phyloP scores from a whole-genome alignment of 2,113 vertebrate species.

The Ctenodactylus gundi region DNA sequence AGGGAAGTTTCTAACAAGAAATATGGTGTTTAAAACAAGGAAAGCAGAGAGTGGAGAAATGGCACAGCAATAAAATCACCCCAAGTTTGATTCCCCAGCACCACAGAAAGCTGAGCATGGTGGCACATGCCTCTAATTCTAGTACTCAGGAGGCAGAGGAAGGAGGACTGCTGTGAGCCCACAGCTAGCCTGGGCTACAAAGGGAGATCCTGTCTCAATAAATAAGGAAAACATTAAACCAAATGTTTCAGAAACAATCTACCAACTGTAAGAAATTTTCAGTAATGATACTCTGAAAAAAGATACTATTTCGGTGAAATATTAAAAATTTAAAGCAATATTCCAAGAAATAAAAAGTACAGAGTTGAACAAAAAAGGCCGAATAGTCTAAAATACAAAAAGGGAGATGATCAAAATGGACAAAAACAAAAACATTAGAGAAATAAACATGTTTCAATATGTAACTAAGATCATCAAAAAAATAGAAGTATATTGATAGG shows the following conservation, averaged over 20 bases:
- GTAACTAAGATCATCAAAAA: background rate
- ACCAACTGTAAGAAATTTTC: background rate
- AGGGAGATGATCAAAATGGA: background rate
- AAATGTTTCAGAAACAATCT: background rate
- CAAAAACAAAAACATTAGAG: background rate
- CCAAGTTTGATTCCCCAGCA: no score
- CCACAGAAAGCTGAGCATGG: no score
- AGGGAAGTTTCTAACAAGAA: background rate
- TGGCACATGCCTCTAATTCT: no score
- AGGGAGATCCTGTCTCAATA: no score
- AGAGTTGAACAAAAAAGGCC: background rate
- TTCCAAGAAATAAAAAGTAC: background rate
- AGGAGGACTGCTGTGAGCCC: no score
- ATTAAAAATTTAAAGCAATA: background rate
- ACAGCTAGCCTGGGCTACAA: no score
- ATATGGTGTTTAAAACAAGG: background rate
- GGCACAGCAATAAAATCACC: no score
- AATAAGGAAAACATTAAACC: accelerated
- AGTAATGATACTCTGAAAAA: background rate
- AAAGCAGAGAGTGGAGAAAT: no score
- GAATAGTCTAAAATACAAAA: background rate
- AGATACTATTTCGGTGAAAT: background rate
- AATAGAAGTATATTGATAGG: background rate
- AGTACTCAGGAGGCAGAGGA: no score
- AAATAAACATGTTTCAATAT: background rate